Evolutionary conservation across 2,888 invertebrate genomes (phyloP), one percentile per base, ranked within the genome.

Genomic region (Latrodectus elegans): DNA sequence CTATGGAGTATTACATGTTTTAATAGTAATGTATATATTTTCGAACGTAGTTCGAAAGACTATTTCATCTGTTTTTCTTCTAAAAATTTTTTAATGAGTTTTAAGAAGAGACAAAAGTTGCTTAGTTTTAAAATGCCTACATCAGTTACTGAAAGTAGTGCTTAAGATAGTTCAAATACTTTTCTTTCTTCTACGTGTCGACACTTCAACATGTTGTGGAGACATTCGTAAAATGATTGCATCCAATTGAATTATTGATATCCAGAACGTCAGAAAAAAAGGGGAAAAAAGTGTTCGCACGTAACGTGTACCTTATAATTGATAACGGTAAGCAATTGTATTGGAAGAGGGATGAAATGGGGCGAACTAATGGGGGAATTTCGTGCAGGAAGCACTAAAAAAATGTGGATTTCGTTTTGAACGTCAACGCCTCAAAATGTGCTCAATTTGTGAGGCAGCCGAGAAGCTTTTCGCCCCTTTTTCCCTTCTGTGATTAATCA

Each of bases 171-270:
- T 38, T 38, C 38, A 38, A 38, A 38, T 38, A 4, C 38, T 38
- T 4, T 38, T 38, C 38, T 38, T 22, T 22, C 22, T 22, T 22
- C 22, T 38, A 38, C 38, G 6, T 38, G 38, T 38, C 38, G 4
- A 38, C 38, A 38, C 38, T 38, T 38, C 6, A 38, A 38, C 38
- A 38, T 38, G 38, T 38, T 38, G 38, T 38, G 38, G 38, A 38
- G 38, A 38, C 38, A 38, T 38, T 38, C 4, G 38, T 38, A 15
- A 75, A 75, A 82, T 38, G 51, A 70, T 64, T 60, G 71, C 70
- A 38, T 72, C 55, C 64, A 49, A 80, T 71, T 85, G 84, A 85
- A 85, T 85, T 85, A 85, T 85, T 85, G 79, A 85, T 74, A 85
- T 38, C 51, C 65, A 73, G 65, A 67, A 84, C 60, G 71, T 22